Base-by-base conservation (phyloP, 2,797 vertebrate genomes). In the Acanthiza pusilla region DNA sequence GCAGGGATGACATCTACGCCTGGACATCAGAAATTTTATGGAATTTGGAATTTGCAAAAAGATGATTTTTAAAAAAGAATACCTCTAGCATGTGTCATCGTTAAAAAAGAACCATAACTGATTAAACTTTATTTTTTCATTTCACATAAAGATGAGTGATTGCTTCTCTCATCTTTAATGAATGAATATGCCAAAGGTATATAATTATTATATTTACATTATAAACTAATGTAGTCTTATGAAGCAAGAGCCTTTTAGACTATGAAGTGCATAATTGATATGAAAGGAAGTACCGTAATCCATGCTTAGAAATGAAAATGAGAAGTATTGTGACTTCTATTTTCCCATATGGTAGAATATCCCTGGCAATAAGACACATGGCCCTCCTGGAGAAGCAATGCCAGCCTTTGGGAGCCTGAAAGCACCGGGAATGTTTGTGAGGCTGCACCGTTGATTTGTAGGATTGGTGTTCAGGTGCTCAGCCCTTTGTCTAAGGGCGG, bases 1-100 rank as follows among this genome's bases (percentile, higher is more conserved):
- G 23, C 17, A 76, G 45, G 32, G 50, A 45, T 48, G 23, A 60
- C 67, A 51, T 51, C 23, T 14, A 7, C 4, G 10, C 21, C 43
- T n/a, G 30, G 30, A 27, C 70, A 48, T 68, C 27, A 67, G 36
- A 43, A 77, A 61, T 84, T 14, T 10, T 11, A 23, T 12, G 14
- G 13, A 34, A 12, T 65, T 68, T 51, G 18, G 42, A 75, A 73
- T 77, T 88, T 86, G 34, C 66, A 90, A 89, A n/a, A 85, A 71
- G 30, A 16, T 9, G 10, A 3, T 40, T 63, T 54, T 27, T 8
- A 4, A 2, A 2, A 22, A 79, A 27, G 4, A 23, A 0, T 22
- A 21, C 29, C 6, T 16, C 27, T n/a, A 70, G 62, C 2, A 2
- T 43, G 5, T 57, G 8, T 29, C 18, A 36, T 5, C 4, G 15